phyloP scores from a whole-genome alignment of 2,797 vertebrate genomes.

The Moxostoma hubbsi region DNA sequence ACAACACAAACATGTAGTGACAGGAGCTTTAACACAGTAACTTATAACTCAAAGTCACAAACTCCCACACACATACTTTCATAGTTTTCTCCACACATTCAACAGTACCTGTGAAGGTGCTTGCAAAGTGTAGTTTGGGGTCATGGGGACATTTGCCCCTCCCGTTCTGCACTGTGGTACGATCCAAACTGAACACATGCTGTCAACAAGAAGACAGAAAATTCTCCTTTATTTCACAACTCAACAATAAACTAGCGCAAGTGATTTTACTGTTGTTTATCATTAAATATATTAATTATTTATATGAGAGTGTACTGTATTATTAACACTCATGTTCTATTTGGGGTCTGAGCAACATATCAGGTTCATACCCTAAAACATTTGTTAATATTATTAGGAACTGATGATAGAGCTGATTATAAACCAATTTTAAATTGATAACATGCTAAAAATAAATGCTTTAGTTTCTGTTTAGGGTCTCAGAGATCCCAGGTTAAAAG shows the following conservation, averaged over 20 bases:
- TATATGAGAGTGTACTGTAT: background rate
- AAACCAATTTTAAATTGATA: background rate
- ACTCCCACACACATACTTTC: background rate
- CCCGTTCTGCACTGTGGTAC: slow-evolving; percentile 78
- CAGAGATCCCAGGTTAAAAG: too few species aligned
- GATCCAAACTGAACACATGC: slow-evolving; percentile 87
- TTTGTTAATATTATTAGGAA: background rate
- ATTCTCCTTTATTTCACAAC: background rate
- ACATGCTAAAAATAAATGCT: background rate
- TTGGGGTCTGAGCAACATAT: background rate
- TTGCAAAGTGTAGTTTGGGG: slow-evolving; percentile 85
- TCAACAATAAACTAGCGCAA: background rate
- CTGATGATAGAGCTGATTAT: too few species aligned
- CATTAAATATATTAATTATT: too few species aligned
- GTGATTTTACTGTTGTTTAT: too few species aligned
- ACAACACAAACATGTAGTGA: background rate
- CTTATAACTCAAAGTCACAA: slow-evolving; percentile 3
- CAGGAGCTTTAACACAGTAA: background rate
- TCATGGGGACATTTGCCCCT: slow-evolving; percentile 90
- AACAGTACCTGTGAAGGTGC: slow-evolving; percentile 85
- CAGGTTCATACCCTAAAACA: background rate
- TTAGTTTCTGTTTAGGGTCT: too few species aligned
- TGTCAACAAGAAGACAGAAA: slow-evolving; percentile 60
- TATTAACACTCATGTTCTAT: slow-evolving; percentile 9
- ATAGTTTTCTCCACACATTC: background rate